Percentiles rank a stretch among this genome's conserved stretches.
phyloP scores from a whole-genome alignment of 2,113 vertebrate species.

The Istiophorus platypterus region DNA sequence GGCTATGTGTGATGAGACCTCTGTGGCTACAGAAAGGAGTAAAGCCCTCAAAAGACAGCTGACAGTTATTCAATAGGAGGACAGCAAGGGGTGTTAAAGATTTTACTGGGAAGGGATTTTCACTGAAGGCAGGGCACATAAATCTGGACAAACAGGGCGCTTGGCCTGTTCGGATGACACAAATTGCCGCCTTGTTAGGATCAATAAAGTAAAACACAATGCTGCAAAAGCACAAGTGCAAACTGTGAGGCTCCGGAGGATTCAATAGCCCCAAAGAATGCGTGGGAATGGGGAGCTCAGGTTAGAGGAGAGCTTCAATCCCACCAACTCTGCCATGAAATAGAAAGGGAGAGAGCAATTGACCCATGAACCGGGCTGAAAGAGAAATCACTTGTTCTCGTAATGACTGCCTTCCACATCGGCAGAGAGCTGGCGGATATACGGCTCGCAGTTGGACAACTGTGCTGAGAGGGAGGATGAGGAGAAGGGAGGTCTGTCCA shows the following conservation, averaged over 20 bases:
- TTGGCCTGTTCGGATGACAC: constrained; percentile 71
- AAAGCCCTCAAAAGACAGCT: constrained; percentile 73
- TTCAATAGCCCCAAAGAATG: constrained; percentile 74
- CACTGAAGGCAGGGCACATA: constrained; percentile 70
- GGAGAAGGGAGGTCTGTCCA: constrained; percentile 52
- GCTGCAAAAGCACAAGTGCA: constrained; percentile 78
- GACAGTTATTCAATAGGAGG: constrained; percentile 80
- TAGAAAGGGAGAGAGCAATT: constrained; percentile 79
- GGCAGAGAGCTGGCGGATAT: constrained; percentile 64
- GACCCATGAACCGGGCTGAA: constrained; percentile 83
- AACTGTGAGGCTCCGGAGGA: constrained; percentile 71
- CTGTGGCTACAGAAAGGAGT: constrained; percentile 45
- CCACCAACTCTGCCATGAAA: constrained; percentile 79
- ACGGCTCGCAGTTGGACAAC: constrained; percentile 39
- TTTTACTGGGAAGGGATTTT: constrained; percentile 80
- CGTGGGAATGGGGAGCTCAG: constrained; percentile 79
- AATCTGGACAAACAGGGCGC: constrained; percentile 76
- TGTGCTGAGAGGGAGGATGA: constrained; percentile 50
- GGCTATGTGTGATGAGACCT: constrained; percentile 53
- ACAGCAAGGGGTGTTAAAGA: constrained; percentile 75
- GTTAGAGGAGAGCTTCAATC: constrained; percentile 74
- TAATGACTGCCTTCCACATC: constrained; percentile 77
- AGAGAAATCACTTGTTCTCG: constrained; percentile 79
- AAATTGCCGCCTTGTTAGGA: constrained; percentile 78
- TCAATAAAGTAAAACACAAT: constrained; percentile 83